These are phyloP conservation scores for Darevskia mixta DNA, from an alignment of 2,797 vertebrate species.

Conservation along the genomic window DNA sequence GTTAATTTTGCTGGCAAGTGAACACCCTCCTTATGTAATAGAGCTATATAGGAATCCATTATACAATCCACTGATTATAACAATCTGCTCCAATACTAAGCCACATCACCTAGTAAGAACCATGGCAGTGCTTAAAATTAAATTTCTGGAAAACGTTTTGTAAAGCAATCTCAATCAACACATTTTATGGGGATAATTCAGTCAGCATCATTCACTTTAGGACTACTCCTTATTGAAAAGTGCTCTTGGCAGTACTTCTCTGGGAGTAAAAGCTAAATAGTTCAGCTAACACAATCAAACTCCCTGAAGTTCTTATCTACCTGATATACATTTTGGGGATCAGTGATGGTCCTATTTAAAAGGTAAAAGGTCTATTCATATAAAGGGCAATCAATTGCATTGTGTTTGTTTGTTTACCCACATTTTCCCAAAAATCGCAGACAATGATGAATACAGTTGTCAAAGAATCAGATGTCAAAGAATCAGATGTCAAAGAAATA, in stretches of 20 bases:
- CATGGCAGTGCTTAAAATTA: neutral
- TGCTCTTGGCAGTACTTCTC: neutral
- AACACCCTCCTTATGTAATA: neutral
- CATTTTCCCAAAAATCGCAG: neutral
- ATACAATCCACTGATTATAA: neutral
- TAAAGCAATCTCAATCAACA: neutral
- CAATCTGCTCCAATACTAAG: neutral
- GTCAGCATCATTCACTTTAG: neutral
- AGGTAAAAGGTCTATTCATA: neutral
- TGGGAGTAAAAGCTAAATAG: neutral
- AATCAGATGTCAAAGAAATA: too few species aligned
- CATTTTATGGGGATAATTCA: neutral
- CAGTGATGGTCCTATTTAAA: neutral
- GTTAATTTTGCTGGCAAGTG: neutral
- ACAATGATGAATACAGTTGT: neutral
- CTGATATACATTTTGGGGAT: neutral
- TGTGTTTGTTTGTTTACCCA: constrained; percentile 17
- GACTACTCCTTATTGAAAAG: neutral
- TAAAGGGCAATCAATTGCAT: neutral
- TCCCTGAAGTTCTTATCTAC: neutral
- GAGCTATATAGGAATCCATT: too few species aligned
- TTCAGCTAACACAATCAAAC: neutral
- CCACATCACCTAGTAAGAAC: neutral
- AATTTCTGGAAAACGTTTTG: neutral
- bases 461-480: too few species aligned